Conservation (phyloP, 2,797 vertebrate genomes). For the Staurois parvus region DNA sequence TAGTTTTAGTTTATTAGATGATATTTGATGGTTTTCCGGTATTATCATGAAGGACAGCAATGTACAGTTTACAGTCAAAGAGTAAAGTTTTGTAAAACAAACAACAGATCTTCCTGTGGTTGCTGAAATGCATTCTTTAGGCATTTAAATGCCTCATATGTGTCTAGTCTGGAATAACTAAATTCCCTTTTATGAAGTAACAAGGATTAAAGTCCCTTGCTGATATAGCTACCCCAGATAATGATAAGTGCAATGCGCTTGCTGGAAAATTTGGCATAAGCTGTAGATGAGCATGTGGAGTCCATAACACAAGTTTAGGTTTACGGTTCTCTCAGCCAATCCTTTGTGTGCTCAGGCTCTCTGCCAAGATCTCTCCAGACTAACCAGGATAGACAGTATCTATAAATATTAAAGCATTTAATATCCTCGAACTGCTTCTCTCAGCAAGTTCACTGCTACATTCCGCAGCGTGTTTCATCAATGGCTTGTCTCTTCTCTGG, state of each 20-base stretch:
- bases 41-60: not conserved
- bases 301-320: conserved; percentile 41
- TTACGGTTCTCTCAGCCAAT: conserved; percentile 41
- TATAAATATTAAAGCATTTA: conserved; percentile 60
- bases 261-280: conserved; percentile 25
- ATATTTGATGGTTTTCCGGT: not conserved
- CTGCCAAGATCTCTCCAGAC: conserved; percentile 49
- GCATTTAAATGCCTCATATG: conserved; percentile 13
- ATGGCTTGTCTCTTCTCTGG: conserved; percentile 34
- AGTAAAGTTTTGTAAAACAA: conserved; percentile 1
- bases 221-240: conserved; percentile 32
- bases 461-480: conserved; percentile 51
- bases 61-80: not conserved
- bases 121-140: not conserved
- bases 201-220: conserved; percentile 8
- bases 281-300: conserved; percentile 45
- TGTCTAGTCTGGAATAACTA: conserved; percentile 15
- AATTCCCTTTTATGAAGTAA: conserved; percentile 36
- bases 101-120: conserved; percentile 29
- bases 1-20: not conserved
- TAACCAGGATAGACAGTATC: conserved; percentile 54
- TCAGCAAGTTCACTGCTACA: conserved; percentile 57
- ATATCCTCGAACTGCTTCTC: conserved; percentile 49
- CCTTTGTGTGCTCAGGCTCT: conserved; percentile 50
- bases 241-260: not conserved